Base-by-base conservation (phyloP, 1,140 invertebrate genomes). In the Micrasema longulum region DNA sequence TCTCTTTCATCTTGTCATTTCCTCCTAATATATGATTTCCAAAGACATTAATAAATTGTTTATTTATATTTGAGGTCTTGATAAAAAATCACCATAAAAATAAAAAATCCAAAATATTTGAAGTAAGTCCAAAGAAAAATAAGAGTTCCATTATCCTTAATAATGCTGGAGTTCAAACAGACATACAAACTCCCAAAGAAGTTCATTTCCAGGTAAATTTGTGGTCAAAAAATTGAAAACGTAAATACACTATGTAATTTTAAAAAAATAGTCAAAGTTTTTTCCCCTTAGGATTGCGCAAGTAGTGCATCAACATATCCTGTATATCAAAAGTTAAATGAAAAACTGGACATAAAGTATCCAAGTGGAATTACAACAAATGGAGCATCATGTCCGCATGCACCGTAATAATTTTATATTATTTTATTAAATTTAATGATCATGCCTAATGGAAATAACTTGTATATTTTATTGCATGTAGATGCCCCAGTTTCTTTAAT, bases 81-180 rank as follows among this genome's bases (percentile, higher is more conserved):
- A 69, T 69, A 7, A 69, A 69, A 35, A 69, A 69, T 60, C 67
- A 69, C 38, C 67, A 69, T 22, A 69, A 69, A 69, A 69, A 12
- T 38, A 69, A 69, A 60, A 69, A 57, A 60, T 6, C n/a, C 26
- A 69, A 69, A 47, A 16, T 47, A 18, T 18, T 47, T 23, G 48
- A 66, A 50, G 14, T 12, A 26, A 36, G n/a, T 36, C 2, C 18
- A 4, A 67, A 53, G 11, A 36, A 20, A 53, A 22, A 11, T 35
- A 48, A 52, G 22, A 53, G 35, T 23, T 36, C 52, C 35, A 14
- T 35, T 22, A 16, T 26, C 3, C 7, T n/a, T 10, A 38, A 22
- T 18, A 45, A 48, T 48, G 14, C 53, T 16, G 52, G 10, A 22
- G 11, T 52, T 14, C 18, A 38, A 1, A 41, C 50, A 26, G 48